Evolutionary conservation across 2,888 invertebrate genomes (phyloP).

Genomic region (Leptinotarsa rubiginosa): DNA sequence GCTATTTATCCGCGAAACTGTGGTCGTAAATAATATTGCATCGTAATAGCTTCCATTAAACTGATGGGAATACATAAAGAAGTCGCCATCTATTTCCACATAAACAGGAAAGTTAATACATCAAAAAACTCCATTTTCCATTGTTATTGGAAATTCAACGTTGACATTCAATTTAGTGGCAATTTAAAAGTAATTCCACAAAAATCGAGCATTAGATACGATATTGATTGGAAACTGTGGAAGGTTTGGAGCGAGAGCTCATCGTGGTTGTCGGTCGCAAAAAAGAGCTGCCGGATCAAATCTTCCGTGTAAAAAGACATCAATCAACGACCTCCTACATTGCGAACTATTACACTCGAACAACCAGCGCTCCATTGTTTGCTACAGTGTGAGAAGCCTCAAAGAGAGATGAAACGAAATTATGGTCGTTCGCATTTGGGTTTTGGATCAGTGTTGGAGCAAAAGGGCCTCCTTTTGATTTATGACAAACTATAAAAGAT

Average conservation of each 20-base stretch:
- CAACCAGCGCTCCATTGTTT: conserved; percentile 24
- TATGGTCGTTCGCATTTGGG: neutral
- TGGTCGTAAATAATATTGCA: conserved; percentile 32
- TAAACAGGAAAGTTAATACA: conserved; percentile 39
- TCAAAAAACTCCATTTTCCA: conserved; percentile 37
- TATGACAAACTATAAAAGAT: neutral
- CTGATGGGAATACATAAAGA: conserved; percentile 32
- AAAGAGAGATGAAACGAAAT: neutral
- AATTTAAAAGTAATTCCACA: conserved; percentile 59
- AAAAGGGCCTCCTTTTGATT: neutral
- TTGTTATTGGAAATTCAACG: conserved; percentile 53
- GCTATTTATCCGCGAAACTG: conserved; percentile 26
- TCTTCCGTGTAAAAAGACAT: conserved; percentile 55
- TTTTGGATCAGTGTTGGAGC: conserved; percentile 1
- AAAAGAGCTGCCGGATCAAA: conserved; percentile 41
- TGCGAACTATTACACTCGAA: conserved; percentile 27
- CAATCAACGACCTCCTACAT: conserved; percentile 49
- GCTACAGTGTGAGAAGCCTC: conserved; percentile 13
- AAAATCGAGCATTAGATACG: conserved; percentile 52
- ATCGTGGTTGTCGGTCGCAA: conserved; percentile 31
- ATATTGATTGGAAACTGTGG: conserved; percentile 28
- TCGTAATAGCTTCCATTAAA: conserved; percentile 37
- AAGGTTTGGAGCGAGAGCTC: conserved; percentile 28
- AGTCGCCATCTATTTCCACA: conserved; percentile 38
- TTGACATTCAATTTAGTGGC: conserved; percentile 58